Evolutionary conservation across 1,140 invertebrate genomes (phyloP).

Genomic region (Araneus ventricosus): DNA sequence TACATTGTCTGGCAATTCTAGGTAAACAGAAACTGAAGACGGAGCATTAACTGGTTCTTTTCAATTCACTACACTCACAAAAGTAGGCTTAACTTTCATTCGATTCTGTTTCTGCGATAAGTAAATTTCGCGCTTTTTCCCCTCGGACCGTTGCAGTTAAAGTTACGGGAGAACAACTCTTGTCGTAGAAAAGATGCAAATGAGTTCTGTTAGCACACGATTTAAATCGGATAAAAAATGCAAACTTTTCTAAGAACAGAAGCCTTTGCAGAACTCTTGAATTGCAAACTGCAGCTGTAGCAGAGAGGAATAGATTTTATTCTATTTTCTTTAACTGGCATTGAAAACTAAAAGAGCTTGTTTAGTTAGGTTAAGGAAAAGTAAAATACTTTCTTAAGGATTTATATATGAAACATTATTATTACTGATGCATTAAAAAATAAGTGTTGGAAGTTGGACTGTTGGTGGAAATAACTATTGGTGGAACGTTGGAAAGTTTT

Average conservation of each 20-base stretch:
- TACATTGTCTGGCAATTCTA: conserved; percentile 17
- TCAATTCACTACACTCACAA: conserved; percentile 27
- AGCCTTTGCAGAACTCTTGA: neutral
- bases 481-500: no score
- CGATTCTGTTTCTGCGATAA: conserved; percentile 17
- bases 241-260: neutral
- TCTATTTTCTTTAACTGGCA: neutral
- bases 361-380: neutral
- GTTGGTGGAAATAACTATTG: no score
- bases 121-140: conserved; percentile 36
- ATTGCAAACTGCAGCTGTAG: neutral
- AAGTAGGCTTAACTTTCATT: conserved; percentile 33
- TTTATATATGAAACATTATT: no score
- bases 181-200: conserved; percentile 1
- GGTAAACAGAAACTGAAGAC: conserved; percentile 10
- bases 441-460: no score
- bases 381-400: no score
- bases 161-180: neutral
- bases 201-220: conserved; percentile 20
- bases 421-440: no score
- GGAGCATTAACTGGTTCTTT: neutral
- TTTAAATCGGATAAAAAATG: conserved; percentile 31
- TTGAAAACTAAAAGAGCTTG: neutral
- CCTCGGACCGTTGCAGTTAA: conserved; percentile 16
- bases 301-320: neutral